phyloP scores from a whole-genome alignment of 64 coral and sea anemone genomes.

The Acropora yongei region DNA sequence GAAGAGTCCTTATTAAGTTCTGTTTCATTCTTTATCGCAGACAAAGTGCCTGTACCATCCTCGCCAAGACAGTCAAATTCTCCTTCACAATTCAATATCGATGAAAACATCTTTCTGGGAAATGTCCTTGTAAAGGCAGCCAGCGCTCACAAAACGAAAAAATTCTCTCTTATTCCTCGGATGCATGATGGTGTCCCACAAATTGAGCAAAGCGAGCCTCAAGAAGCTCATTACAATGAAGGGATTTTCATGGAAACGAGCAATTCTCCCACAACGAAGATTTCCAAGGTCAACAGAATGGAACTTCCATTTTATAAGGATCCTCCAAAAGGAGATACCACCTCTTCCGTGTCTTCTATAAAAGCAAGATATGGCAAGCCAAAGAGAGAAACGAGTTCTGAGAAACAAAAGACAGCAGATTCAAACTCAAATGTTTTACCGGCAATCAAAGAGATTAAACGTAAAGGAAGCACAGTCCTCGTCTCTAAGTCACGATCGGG shows the following conservation, averaged over 20 bases:
- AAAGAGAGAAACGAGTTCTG: neutral
- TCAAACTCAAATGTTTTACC: neutral
- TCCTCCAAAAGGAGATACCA: neutral
- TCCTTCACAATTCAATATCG: constrained; percentile 12
- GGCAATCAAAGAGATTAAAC: constrained; percentile 1
- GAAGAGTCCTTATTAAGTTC: neutral
- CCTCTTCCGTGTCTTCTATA: neutral
- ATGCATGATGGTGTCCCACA: neutral
- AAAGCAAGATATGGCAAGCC: constrained; percentile 13
- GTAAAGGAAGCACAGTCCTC: constrained; percentile 28
- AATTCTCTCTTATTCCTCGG: constrained; percentile 22
- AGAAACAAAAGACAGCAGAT: neutral
- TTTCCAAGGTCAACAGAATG: constrained; percentile 8
- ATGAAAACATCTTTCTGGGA: neutral
- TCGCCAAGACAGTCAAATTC: constrained; percentile 22
- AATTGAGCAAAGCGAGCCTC: neutral
- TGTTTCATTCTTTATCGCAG: neutral
- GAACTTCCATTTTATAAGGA: constrained; percentile 32
- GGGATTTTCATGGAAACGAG: neutral
- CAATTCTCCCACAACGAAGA: neutral
- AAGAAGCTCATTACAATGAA: constrained; percentile 25
- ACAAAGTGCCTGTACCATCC: neutral
- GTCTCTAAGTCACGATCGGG: constrained; percentile 36
- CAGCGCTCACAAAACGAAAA: neutral
- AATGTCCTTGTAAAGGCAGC: constrained; percentile 11